A percentile compares a stretch with the other conserved stretches of the same genome.
Conservation (phyloP, 2,113 vertebrate genomes). For the Callopanchax toddi region DNA sequence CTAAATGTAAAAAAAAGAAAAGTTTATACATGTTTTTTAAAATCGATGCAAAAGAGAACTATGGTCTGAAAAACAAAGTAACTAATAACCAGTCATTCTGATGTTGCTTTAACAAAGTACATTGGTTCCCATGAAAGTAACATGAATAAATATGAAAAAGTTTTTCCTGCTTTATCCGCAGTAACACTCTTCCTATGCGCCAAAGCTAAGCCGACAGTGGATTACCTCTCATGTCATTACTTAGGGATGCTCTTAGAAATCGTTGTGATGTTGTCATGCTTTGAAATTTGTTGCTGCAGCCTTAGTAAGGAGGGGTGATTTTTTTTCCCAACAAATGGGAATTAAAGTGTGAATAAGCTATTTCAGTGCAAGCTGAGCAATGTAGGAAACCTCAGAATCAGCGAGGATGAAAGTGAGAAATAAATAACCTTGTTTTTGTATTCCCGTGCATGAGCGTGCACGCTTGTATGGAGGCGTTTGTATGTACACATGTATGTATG, state of each 20-base stretch:
- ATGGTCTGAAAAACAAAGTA: neutral
- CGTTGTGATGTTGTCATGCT: slow-evolving; percentile 42
- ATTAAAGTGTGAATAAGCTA: slow-evolving; percentile 52
- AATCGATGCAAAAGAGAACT: too few relatives aligned
- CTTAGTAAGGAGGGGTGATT: slow-evolving; percentile 8
- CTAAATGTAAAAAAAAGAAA: too few relatives aligned
- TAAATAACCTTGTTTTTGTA: slow-evolving; percentile 6
- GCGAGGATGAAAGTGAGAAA: slow-evolving; percentile 28
- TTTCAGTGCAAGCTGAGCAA: slow-evolving; percentile 35
- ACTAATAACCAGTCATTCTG: slow-evolving; percentile 9
- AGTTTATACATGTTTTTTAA: too few relatives aligned
- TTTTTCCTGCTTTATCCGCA: slow-evolving; percentile 14
- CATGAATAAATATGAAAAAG: slow-evolving; percentile 9
- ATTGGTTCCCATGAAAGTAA: slow-evolving; percentile 8
- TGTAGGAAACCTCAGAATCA: slow-evolving; percentile 42
- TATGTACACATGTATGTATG: slow-evolving; percentile 20
- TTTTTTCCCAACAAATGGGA: slow-evolving; percentile 37
- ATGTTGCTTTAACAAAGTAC: neutral
- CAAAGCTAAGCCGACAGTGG: slow-evolving; percentile 37
- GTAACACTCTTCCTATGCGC: slow-evolving; percentile 19
- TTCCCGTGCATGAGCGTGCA: neutral
- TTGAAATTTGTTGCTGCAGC: slow-evolving; percentile 26
- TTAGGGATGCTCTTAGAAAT: slow-evolving; percentile 49
- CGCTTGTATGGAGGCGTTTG: slow-evolving; percentile 32
- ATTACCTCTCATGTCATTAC: slow-evolving; percentile 49